phyloP scores from a whole-genome alignment of 30 jellyfish, hydroid and myxozoan genomes.

The Phacellophora camtschatica region DNA sequence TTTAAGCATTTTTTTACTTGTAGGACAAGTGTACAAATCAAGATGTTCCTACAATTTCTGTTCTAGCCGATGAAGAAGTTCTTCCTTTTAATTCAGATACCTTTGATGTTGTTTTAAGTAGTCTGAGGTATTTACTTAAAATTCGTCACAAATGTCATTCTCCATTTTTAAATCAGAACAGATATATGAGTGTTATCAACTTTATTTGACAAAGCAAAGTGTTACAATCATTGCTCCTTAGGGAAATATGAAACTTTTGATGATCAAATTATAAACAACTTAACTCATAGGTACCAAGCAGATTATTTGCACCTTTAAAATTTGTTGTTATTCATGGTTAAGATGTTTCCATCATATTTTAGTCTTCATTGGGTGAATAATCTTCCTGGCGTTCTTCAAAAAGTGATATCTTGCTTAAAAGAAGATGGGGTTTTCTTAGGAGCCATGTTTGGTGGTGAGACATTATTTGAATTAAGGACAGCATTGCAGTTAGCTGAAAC shows the following conservation, averaged over 20 bases:
- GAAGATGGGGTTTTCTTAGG: constrained; percentile 93
- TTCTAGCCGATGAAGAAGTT: constrained; percentile 71
- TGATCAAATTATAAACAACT: no score
- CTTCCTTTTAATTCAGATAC: constrained; percentile 81
- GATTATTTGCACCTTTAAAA: no score
- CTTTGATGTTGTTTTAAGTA: constrained; percentile 82
- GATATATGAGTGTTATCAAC: neutral
- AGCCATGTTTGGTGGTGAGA: constrained; percentile 97
- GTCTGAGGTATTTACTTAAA: constrained; percentile 63
- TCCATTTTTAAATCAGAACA: neutral
- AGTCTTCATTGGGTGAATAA: constrained; percentile 98
- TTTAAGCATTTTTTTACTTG: no score
- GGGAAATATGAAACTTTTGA: no score
- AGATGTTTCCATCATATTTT: neutral
- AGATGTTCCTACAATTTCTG: constrained; percentile 58
- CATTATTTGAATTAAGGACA: constrained; percentile 88
- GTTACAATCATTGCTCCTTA: no score
- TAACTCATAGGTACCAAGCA: no score
- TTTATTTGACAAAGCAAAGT: no score
- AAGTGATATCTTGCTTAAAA: constrained; percentile 71
- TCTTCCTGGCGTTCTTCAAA: constrained; percentile 79
- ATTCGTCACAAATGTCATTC: neutral
- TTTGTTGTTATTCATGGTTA: no score
- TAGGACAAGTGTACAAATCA: constrained; percentile 68
- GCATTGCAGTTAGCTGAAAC: constrained; percentile 95